Base-by-base conservation (phyloP, 2,888 invertebrate species). In the Taenaris catops region DNA sequence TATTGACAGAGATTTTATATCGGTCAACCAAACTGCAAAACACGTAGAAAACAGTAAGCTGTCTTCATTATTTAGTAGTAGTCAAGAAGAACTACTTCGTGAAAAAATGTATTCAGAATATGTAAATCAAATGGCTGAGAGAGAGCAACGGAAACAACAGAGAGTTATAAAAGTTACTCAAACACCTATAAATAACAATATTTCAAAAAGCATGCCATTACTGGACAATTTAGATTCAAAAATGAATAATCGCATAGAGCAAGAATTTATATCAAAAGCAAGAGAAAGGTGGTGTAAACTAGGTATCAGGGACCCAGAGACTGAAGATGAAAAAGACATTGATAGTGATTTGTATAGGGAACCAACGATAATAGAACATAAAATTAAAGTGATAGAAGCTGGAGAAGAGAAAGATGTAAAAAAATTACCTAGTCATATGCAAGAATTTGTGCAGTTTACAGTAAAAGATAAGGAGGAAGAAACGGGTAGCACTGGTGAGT, bases 31-130 rank as follows among this genome's bases (percentile, higher is more conserved):
- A 49, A 54, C 38, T 46, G 35, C 34, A 42, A 50, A 3, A 55
- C 55, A 44, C 59, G 61, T 53, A 46, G 38, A 25, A 27, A 51
- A 53, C 38, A 53, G 56, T 25, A 78, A 71, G 50, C 40, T 76
- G 9, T 67, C 69, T 9, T 67, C 73, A 23, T 50, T 69, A 38
- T 79, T 91, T 20, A 88, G 87, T 4, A 89, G 91, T 4, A 91
- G 91, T 26, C 93, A 94, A 64, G 90, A 90, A 44, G 94, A 95
- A 66, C 83, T 90, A 21, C 90, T 93, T 52, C 90, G 95, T 3
- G 92, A 93, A 48, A 91, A 92, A 71, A 95, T 96, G 95, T 95
- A 94, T 72, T 89, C 93, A 51, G 95, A 95, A 67, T 95, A 95
- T 76, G 89, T 94, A 61, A 87, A 88, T 58, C 93, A 95, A 73